phyloP scores from a whole-genome alignment of 2,113 vertebrate genomes.

The Barbus barbus region DNA sequence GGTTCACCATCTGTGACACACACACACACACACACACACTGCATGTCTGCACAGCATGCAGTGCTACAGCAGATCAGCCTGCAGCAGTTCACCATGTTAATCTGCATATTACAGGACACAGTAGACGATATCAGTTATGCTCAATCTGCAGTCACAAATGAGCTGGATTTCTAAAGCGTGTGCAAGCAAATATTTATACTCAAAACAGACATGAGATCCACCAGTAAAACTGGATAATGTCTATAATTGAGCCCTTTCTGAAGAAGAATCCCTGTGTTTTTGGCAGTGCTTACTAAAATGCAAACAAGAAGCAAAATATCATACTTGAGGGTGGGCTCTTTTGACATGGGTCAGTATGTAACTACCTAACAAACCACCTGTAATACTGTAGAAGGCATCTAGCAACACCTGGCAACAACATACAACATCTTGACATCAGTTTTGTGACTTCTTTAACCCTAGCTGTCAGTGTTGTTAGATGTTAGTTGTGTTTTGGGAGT shows the following conservation, averaged over 20 bases:
- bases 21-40: neutral
- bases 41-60: conserved; percentile 10
- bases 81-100: neutral
- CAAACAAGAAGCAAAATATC: no score
- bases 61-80: conserved; percentile 3
- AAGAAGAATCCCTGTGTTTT: neutral
- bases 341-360: no score
- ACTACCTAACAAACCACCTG: neutral
- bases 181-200: neutral
- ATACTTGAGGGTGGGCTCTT: neutral
- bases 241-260: neutral
- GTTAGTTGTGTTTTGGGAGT: neutral
- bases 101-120: conserved; percentile 25
- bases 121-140: neutral
- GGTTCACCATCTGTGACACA: conserved; percentile 2
- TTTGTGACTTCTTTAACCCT: neutral
- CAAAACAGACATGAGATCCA: neutral
- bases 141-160: neutral
- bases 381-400: neutral
- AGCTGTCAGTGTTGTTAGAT: neutral
- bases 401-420: neutral
- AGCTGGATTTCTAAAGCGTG: neutral
- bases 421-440: neutral
- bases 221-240: neutral
- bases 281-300: neutral